Conservation (phyloP, 2,113 vertebrate genomes). For the Micromys minutus region DNA sequence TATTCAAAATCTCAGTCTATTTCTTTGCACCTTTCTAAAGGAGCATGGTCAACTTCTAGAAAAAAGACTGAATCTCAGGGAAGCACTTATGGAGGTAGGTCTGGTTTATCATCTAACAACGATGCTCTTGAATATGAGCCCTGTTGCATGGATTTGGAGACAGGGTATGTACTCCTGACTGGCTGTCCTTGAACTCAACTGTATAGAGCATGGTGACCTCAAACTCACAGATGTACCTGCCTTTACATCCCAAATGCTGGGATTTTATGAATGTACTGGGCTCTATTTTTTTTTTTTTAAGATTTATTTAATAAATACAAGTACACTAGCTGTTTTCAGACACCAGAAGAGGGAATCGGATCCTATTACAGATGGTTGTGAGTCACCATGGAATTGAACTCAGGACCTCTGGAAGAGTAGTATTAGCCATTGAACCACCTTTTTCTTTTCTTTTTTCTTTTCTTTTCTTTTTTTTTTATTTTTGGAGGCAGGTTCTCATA, state of each 20-base stretch:
- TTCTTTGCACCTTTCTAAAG: slow-evolving; percentile 99
- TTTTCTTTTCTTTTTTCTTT: no score
- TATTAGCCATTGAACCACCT: no score
- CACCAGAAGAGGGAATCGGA: no score
- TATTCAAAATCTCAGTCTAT: slow-evolving; percentile 99
- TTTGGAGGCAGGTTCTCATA: neutral
- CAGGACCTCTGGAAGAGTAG: no score
- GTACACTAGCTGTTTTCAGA: no score
- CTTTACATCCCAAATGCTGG: neutral
- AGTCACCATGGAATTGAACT: no score
- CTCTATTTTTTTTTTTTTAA: no score
- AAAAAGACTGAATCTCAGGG: slow-evolving; percentile 95
- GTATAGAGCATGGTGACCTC: neutral
- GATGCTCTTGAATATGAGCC: neutral
- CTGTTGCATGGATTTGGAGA: neutral
- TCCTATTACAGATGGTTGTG: no score
- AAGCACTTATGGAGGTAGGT: slow-evolving; percentile 97
- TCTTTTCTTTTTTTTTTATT: no score
- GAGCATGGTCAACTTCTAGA: slow-evolving; percentile 98
- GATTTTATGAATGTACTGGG: neutral
- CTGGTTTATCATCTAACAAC: neutral
- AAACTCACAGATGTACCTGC: neutral
- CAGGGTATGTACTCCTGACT: neutral
- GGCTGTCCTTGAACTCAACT: neutral
- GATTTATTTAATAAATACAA: no score